Evolutionary conservation across 2,888 invertebrate genomes (phyloP).

Genomic region (Mythimna albipuncta): DNA sequence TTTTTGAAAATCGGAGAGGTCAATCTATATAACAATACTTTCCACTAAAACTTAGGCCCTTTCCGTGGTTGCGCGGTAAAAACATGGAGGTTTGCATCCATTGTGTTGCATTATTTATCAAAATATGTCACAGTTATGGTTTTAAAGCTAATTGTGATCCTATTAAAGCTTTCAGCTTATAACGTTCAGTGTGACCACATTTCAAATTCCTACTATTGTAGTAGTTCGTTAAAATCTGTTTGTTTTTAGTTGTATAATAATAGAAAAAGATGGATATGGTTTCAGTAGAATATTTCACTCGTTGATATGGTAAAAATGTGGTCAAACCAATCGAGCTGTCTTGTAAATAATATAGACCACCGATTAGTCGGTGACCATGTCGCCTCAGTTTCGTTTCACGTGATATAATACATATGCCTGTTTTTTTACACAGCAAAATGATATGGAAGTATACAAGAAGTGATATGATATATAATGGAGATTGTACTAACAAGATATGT

Average conservation of each 20-base stretch:
- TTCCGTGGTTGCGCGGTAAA: slow-evolving; percentile 65
- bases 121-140: slow-evolving; percentile 74
- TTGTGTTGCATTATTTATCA: slow-evolving; percentile 68
- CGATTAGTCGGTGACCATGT: slow-evolving; percentile 62
- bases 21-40: slow-evolving; percentile 80
- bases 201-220: slow-evolving; percentile 53
- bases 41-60: slow-evolving; percentile 86
- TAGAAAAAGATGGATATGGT: slow-evolving; percentile 63
- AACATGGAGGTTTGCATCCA: slow-evolving; percentile 57
- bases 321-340: slow-evolving; percentile 66
- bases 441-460: slow-evolving; percentile 90
- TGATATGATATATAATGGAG: slow-evolving; percentile 88
- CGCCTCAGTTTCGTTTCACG: slow-evolving; percentile 74
- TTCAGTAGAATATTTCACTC: slow-evolving; percentile 40
- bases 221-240: slow-evolving; percentile 59
- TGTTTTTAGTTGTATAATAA: slow-evolving; percentile 58
- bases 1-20: slow-evolving; percentile 73
- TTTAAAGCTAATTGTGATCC: slow-evolving; percentile 74
- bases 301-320: slow-evolving; percentile 66
- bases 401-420: slow-evolving; percentile 82
- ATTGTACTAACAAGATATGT: slow-evolving; percentile 90
- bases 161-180: slow-evolving; percentile 83
- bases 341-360: slow-evolving; percentile 66
- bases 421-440: slow-evolving; percentile 86
- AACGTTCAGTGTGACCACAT: slow-evolving; percentile 65